Evolutionary conservation across 2,888 invertebrate genomes (phyloP), one percentile per base, ranked within the genome.

Genomic region (Drosophila paranaensis): DNA sequence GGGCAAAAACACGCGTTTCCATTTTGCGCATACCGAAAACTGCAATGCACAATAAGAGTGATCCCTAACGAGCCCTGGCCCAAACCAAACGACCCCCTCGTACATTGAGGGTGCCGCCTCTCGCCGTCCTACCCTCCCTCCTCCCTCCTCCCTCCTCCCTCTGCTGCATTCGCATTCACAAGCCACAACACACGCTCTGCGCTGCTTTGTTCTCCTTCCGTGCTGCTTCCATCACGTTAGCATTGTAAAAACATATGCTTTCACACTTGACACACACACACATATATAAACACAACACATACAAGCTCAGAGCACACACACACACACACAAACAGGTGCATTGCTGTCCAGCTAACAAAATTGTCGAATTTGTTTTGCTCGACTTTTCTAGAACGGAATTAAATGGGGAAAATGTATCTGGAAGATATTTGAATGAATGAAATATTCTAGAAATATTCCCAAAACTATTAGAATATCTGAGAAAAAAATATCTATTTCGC

Each of bases 221-320:
- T 43, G 46, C 66, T 54, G 64, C 50, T 33, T 60, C 56, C 77
- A 72, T 66, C 73, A 68, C 65, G 74, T 83, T 81, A 69, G 68
- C 74, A 78, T 87, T 89, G 81, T 72, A 67, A 84, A 89, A 83
- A 83, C 82, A 83, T 89, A 89, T 83, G 82, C 82, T 83, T 83
- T 82, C 82, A 87, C 89, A 82, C 82, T 78, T 74, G 85, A 60
- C 71, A 71, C 56, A 63, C 53, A 60, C 14, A 25, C 25, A 62
- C 55, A 25, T 16, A 46, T 25, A 43, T 27, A 51, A 16, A 63
- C 25, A n/a, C 42, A 27, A 37, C 33, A 37, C 14, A 13, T 6
- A n/a, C 25, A 35, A 39, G 46, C 54, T 37, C 16, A 20, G 20
- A 20, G 2, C 20, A 27, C n/a, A 43, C 42, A 20, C 9, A 39